Conservation (phyloP, 2,113 vertebrate genomes). For the Peromyscus californicus region DNA sequence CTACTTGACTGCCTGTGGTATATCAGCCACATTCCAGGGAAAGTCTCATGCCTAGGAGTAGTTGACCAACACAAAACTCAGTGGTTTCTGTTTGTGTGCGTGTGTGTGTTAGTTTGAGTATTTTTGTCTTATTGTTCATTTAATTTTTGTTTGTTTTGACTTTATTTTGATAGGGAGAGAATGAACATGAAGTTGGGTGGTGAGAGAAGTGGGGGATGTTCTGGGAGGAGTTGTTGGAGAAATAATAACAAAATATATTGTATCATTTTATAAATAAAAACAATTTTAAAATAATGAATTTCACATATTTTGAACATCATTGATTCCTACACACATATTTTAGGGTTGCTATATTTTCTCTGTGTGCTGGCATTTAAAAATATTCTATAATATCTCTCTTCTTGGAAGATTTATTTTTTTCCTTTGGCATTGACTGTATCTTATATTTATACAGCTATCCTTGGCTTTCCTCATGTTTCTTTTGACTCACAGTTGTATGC, state of each 20-base stretch:
- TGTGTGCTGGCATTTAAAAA: neutral
- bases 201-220: neutral
- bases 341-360: neutral
- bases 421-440: neutral
- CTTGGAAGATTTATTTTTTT: neutral
- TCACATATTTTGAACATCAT: neutral
- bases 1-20: neutral
- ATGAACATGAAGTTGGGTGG: neutral
- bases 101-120: neutral
- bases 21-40: neutral
- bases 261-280: neutral
- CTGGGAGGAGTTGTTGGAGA: neutral
- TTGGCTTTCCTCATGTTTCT: neutral
- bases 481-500: neutral
- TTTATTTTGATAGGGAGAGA: neutral
- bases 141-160: neutral
- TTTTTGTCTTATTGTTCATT: neutral
- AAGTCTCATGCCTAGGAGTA: too few species aligned
- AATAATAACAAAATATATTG: neutral
- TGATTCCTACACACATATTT: neutral
- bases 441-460: neutral
- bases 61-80: neutral
- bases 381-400: neutral
- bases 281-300: neutral
- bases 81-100: neutral